Conservation (phyloP, 2,113 vertebrate species). For the Lamprologus ornatipinnis region DNA sequence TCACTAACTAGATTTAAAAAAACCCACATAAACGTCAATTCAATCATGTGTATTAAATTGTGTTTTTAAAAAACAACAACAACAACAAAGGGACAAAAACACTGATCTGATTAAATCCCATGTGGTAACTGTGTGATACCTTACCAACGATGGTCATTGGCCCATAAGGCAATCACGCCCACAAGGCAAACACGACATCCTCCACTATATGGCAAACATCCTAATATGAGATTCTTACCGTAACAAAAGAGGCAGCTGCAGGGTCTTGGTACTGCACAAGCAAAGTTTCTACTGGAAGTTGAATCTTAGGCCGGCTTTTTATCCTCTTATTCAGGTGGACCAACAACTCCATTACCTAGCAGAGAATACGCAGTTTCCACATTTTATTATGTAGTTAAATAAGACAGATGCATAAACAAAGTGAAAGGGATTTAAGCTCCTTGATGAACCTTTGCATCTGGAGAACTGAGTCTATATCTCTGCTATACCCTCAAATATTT, state of each 20-base stretch:
- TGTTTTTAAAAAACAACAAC: not conserved
- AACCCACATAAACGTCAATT: not conserved
- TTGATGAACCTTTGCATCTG: not conserved
- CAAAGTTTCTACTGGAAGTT: slow-evolving; percentile 93
- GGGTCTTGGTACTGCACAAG: slow-evolving; percentile 98
- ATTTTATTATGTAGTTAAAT: not conserved
- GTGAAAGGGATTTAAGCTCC: not conserved
- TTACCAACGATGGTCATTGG: no score
- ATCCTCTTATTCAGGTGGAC: slow-evolving; percentile 97
- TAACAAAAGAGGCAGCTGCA: slow-evolving; percentile 94
- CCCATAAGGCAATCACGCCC: not conserved
- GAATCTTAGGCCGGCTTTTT: slow-evolving; percentile 95
- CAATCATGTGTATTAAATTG: not conserved
- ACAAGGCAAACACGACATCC: not conserved
- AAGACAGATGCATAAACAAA: not conserved
- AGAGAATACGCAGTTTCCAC: not conserved
- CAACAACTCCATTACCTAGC: slow-evolving; percentile 95
- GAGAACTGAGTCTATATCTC: not conserved
- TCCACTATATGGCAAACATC: not conserved
- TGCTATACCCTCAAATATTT: not conserved
- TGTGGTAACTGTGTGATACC: not conserved
- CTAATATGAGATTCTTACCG: slow-evolving; percentile 62
- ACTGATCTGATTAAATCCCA: not conserved
- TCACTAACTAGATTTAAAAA: not conserved
- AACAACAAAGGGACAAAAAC: not conserved